Conservation (phyloP, 2,113 vertebrate species). For the Tichodroma muraria region DNA sequence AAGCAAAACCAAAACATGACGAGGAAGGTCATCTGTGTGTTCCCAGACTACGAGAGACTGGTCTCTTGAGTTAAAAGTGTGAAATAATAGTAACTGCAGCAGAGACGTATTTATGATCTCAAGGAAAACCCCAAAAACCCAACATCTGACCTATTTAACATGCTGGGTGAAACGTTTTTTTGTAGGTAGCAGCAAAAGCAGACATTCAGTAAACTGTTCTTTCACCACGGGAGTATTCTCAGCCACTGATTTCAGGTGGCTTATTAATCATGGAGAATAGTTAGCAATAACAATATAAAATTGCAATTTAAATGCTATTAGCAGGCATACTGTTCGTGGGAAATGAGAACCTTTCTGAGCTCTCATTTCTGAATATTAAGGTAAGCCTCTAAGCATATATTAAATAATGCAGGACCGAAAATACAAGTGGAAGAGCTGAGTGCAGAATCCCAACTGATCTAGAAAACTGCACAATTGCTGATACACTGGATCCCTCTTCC, state of each 20-base stretch:
- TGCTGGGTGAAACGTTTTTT: not conserved
- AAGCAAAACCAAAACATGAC: not conserved
- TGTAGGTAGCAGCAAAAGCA: not conserved
- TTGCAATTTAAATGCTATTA: not conserved
- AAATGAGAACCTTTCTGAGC: not conserved
- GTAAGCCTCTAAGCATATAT: not conserved
- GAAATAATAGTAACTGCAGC: not conserved
- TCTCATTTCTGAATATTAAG: not conserved
- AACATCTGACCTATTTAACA: not conserved
- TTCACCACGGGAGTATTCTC: not conserved
- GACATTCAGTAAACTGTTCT: not conserved
- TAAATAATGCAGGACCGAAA: not conserved
- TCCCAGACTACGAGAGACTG: not conserved
- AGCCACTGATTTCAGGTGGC: not conserved
- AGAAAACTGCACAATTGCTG: not conserved
- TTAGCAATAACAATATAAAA: not conserved
- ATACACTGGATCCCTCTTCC: not conserved
- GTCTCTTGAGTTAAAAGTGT: not conserved
- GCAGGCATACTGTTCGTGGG: not conserved
- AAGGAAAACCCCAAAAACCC: accelerated
- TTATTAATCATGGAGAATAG: not conserved
- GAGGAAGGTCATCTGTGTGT: not conserved
- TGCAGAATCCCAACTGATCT: not conserved
- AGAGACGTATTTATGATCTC: not conserved
- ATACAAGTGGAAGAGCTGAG: not conserved